Evolutionary conservation across 2,113 vertebrate species (phyloP).

Genomic region (Clinocottus analis): DNA sequence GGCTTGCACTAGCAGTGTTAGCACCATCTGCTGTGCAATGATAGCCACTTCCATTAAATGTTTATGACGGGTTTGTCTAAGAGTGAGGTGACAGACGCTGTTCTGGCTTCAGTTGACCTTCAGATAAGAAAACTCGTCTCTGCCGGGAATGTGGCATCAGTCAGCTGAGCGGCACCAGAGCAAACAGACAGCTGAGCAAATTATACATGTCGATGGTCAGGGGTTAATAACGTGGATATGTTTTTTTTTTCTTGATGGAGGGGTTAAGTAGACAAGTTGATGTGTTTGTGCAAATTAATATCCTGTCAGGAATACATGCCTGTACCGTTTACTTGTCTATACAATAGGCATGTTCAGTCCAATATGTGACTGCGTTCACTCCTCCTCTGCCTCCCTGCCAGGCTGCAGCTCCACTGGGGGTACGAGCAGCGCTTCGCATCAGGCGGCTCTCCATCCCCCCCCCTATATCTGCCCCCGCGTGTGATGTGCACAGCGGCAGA

Average conservation of each 20-base stretch:
- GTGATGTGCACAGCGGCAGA: conserved; percentile 59
- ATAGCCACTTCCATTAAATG: conserved; percentile 77
- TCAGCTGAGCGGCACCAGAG: conserved; percentile 12
- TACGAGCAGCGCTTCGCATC: conserved; percentile 52
- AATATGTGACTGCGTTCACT: conserved; percentile 5
- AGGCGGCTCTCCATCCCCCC: conserved; percentile 51
- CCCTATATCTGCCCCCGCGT: conserved; percentile 50
- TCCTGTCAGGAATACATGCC: conserved; percentile 30
- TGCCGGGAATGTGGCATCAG: conserved; percentile 32
- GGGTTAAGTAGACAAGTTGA: background rate
- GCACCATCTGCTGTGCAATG: conserved; percentile 76
- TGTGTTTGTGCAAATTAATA: conserved; percentile 30
- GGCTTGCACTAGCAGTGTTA: conserved; percentile 49
- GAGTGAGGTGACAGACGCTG: conserved; percentile 63
- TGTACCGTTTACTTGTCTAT: background rate
- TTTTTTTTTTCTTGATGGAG: conserved; percentile 9
- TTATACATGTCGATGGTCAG: conserved; percentile 23
- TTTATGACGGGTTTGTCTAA: conserved; percentile 65
- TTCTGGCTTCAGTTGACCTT: conserved; percentile 67
- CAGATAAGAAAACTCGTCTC: conserved; percentile 63
- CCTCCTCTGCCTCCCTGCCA: conserved; percentile 17
- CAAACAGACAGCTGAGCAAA: conserved; percentile 31
- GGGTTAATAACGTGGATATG: conserved; percentile 21
- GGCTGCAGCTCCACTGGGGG: conserved; percentile 47
- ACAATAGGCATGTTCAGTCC: conserved; percentile 30